Evolutionary conservation across 2,888 invertebrate species (phyloP).

Genomic region (Crepidodera aurea): DNA sequence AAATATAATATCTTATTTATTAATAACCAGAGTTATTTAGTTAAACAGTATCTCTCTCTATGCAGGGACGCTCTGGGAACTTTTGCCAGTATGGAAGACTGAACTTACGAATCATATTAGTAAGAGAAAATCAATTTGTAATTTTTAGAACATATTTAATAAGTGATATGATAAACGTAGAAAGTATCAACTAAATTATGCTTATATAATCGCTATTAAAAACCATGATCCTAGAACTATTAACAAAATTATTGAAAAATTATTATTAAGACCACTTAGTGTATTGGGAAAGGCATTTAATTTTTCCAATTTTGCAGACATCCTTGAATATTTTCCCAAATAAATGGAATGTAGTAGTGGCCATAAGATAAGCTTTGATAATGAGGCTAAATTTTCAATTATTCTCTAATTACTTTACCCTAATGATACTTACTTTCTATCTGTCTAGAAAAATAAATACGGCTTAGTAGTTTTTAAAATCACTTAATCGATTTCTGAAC

Average conservation of each 20-base stretch:
- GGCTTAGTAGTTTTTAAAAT: slow-evolving; percentile 2
- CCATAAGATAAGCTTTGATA: slow-evolving; percentile 1
- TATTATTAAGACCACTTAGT: background rate
- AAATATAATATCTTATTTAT: too few species aligned
- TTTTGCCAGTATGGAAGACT: too few species aligned
- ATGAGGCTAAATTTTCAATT: slow-evolving; percentile 6
- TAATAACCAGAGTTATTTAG: too few species aligned
- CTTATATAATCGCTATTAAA: background rate
- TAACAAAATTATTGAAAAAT: background rate
- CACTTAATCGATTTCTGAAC: slow-evolving; percentile 7
- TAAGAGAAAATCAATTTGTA: background rate
- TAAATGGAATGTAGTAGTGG: background rate
- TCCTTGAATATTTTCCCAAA: background rate
- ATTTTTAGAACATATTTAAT: background rate
- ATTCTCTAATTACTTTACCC: slow-evolving; percentile 1
- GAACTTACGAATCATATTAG: background rate
- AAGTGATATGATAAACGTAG: background rate
- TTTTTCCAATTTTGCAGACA: background rate
- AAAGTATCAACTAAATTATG: background rate
- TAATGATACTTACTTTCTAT: slow-evolving; percentile 5
- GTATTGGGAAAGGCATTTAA: too few species aligned
- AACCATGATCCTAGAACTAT: background rate
- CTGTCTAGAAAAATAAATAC: slow-evolving; percentile 3
- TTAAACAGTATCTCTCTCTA: too few species aligned
- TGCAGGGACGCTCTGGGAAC: too few species aligned